These are phyloP conservation scores for Galagoides demidoff DNA, from an alignment of 2,797 vertebrate species.

Conservation along the genomic window DNA sequence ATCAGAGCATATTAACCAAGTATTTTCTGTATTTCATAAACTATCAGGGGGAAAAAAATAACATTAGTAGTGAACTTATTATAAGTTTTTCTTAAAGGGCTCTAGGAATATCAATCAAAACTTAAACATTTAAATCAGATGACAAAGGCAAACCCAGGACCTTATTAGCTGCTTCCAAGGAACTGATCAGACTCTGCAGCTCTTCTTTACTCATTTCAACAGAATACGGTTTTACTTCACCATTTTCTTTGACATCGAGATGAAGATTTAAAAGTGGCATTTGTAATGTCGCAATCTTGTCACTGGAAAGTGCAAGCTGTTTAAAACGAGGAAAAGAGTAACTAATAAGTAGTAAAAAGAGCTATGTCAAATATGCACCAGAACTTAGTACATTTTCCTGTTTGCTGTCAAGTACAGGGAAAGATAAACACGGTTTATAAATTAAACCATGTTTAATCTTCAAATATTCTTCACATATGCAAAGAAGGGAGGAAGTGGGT, in stretches of 20 bases:
- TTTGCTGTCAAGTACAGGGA: neutral
- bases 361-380: neutral
- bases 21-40: conserved; percentile 39
- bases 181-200: conserved; percentile 92
- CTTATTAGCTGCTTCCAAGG: conserved; percentile 97
- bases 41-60: conserved; percentile 7
- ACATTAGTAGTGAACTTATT: neutral
- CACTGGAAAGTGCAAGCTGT: conserved; percentile 96
- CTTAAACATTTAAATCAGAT: neutral
- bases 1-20: neutral
- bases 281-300: conserved; percentile 95
- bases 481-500: neutral
- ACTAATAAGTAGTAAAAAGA: conserved; percentile 38
- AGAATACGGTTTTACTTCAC: conserved; percentile 88
- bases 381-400: neutral
- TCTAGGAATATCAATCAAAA: neutral
- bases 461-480: neutral
- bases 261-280: conserved; percentile 94
- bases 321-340: conserved; percentile 10
- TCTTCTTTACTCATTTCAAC: conserved; percentile 97
- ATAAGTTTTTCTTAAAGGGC: neutral
- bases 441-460: conserved; percentile 21
- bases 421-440: neutral
- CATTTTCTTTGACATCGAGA: conserved; percentile 93
- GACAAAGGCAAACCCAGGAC: conserved; percentile 84